phyloP scores from a whole-genome alignment of 2,113 vertebrate genomes.

The Bubo bubo region DNA sequence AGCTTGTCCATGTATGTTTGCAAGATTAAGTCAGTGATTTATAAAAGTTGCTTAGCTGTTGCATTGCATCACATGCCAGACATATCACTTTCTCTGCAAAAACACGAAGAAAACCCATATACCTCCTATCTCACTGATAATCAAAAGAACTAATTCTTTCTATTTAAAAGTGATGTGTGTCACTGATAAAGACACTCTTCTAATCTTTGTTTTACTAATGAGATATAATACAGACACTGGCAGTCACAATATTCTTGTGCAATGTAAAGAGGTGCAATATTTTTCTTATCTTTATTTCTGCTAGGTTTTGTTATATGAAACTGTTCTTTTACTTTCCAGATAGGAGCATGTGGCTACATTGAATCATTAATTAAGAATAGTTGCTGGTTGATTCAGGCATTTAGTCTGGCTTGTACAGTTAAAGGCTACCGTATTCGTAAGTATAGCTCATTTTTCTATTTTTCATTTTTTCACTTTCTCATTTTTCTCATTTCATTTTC shows the following conservation, averaged over 20 bases:
- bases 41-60: neutral
- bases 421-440: slow-evolving; percentile 88
- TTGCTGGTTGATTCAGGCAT: slow-evolving; percentile 94
- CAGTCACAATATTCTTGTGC: neutral
- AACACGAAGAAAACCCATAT: neutral
- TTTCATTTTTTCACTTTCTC: neutral
- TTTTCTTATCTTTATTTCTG: neutral
- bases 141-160: neutral
- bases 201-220: neutral
- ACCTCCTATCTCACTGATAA: neutral
- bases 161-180: neutral
- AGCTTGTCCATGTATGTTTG: neutral
- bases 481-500: neutral
- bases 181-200: neutral
- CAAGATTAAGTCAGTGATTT: neutral
- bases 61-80: neutral
- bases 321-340: slow-evolving; percentile 76
- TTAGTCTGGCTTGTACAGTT: slow-evolving; percentile 96
- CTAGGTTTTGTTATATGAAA: neutral
- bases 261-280: neutral
- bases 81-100: neutral
- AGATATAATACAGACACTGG: neutral
- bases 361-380: slow-evolving; percentile 83
- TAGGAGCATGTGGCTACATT: slow-evolving; percentile 96
- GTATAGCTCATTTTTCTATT: neutral